phyloP scores from a whole-genome alignment of 2,797 vertebrate species.

The Tympanoctomys barrerae region DNA sequence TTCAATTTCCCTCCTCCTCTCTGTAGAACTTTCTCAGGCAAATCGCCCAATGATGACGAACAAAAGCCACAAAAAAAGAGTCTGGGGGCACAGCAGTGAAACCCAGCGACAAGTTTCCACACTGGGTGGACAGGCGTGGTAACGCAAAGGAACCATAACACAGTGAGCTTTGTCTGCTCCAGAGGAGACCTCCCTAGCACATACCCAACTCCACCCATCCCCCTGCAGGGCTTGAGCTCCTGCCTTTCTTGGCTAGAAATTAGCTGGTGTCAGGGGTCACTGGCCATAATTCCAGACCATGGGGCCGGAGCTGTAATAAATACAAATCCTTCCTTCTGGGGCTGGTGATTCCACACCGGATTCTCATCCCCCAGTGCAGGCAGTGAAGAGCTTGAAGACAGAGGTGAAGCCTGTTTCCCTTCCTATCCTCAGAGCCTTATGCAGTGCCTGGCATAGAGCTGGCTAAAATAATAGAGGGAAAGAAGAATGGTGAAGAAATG shows the following conservation, averaged over 20 bases:
- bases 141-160: background rate
- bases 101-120: background rate
- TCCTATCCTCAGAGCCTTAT: background rate
- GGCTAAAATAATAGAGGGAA: background rate
- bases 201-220: background rate
- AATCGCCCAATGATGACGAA: background rate
- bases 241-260: background rate
- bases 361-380: background rate
- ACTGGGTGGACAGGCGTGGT: fast-evolving
- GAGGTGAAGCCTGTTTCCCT: background rate
- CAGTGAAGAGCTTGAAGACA: background rate
- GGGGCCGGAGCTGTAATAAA: background rate
- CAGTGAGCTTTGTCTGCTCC: background rate
- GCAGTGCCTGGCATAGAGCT: background rate
- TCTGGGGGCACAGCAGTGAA: background rate
- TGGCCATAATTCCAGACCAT: background rate
- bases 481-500: background rate
- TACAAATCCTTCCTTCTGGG: background rate
- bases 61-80: background rate
- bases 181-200: background rate
- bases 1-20: constrained; percentile 57
- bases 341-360: background rate
- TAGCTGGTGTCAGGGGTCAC: background rate
- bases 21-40: background rate
- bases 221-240: background rate